Evolutionary conservation across 2,113 vertebrate species (phyloP), one percentile per base, ranked within the genome.

Genomic region (Callipepla squamata): DNA sequence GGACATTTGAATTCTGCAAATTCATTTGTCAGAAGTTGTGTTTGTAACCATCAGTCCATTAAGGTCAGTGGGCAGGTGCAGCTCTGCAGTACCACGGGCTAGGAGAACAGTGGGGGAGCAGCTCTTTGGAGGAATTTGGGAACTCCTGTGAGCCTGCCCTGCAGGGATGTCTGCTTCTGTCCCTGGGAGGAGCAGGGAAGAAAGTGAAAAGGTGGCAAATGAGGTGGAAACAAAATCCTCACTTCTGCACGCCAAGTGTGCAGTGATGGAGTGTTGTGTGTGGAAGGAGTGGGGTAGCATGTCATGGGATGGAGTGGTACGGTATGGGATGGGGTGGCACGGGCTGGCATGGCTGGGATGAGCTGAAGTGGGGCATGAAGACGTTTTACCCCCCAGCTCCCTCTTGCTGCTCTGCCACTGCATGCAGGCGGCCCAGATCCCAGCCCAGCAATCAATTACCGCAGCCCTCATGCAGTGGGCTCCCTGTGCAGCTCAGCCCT

Each of bases 21-120:
- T 63, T 69, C 61, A 17, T 94, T 90, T 75, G 77, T 90, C 67
- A 55, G 67, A 78, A 92, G 95, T 80, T 92, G 73, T 61, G 32
- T 79, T 89, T 92, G 45, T 68, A 77, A 88, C 42, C n/a, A 34
- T 38, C 47, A 47, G 47, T 45, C 85, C 30, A n/a, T 59, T 66
- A 76, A 3, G 17, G 50, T 36, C 20, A 69, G 21, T 0, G 0
- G 51, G 28, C 30, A 53, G 23, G 36, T 26, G 61, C 30, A 75
- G 51, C 19, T 76, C 6, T 4, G 11, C 8, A 50, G 28, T 57
- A 48, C 22, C 55, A 22, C 15, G 40, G 30, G 40, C 55, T 4
- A 28, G n/a, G 25, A 36, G 57, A 68, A 45, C 21, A 15, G 26
- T 6, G 25, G 11, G 5, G 11, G 51, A 58, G 26, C 22, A 34